These are phyloP conservation scores for Brachyrhaphis roseni DNA, from an alignment of 2,797 vertebrate genomes.

Conservation along the genomic window DNA sequence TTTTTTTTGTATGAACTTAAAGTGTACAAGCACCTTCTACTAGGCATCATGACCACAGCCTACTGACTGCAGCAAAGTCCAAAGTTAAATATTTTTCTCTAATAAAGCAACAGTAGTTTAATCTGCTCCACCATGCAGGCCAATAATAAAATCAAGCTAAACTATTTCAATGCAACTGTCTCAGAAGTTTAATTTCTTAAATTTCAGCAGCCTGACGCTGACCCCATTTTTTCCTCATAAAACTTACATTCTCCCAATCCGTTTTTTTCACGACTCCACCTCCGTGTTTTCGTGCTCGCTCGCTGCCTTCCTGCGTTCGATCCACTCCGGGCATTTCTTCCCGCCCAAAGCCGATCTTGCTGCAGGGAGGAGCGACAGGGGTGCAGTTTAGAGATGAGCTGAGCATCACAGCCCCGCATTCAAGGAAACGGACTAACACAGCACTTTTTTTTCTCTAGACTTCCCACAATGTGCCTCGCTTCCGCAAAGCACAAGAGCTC, in stretches of 20 bases:
- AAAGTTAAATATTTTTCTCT: not conserved
- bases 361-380: conserved; percentile 85
- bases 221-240: not conserved
- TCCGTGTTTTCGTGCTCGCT: conserved; percentile 51
- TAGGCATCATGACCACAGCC: not conserved
- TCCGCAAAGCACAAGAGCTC: conserved; percentile 5
- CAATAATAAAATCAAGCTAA: not conserved
- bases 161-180: not conserved
- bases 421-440: conserved; percentile 78
- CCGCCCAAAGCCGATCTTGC: conserved; percentile 75
- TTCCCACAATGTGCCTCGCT: conserved; percentile 46
- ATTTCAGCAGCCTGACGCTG: not conserved
- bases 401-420: conserved; percentile 80
- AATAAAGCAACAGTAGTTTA: not conserved
- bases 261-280: accelerated
- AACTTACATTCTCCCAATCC: conserved; percentile 30
- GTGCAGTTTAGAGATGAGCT: conserved; percentile 65
- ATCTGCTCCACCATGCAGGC: not conserved
- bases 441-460: conserved; percentile 62
- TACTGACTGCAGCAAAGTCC: not conserved
- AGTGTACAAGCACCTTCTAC: not conserved
- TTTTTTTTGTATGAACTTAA: not conserved
- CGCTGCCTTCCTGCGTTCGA: not conserved
- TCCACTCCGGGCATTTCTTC: conserved; percentile 76
- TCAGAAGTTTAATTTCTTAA: not conserved